Conservation (phyloP, 2,797 vertebrate species). For the Botia almorhae region DNA sequence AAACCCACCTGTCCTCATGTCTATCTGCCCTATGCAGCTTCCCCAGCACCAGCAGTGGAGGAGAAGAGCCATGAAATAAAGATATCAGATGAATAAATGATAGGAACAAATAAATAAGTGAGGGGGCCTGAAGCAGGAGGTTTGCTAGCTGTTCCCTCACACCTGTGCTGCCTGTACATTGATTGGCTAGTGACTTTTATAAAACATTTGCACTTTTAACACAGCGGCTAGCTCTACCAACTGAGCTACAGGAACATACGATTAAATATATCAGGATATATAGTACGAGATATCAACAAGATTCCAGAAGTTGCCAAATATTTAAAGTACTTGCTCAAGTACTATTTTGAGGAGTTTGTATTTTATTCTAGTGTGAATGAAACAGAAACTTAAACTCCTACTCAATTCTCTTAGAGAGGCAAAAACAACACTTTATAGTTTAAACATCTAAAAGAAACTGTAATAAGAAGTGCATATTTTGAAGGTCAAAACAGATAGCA, state of each 20-base stretch:
- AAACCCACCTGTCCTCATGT: background rate
- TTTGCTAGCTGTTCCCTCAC: constrained; percentile 57
- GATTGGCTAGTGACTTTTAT: constrained; percentile 59
- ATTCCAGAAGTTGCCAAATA: too few species aligned
- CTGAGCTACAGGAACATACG: background rate
- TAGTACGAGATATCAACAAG: too few species aligned
- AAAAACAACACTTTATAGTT: too few species aligned
- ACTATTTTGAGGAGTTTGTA: too few species aligned
- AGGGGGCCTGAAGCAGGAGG: constrained; percentile 47
- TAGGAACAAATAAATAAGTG: constrained; percentile 57
- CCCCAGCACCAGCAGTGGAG: background rate
- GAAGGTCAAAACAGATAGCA: too few species aligned
- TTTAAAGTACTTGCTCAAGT: too few species aligned
- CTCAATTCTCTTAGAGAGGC: too few species aligned
- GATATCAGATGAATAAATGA: constrained; percentile 56
- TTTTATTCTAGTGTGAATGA: too few species aligned
- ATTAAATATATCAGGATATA: background rate
- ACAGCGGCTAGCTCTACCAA: too few species aligned
- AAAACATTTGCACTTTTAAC: background rate
- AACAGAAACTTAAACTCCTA: too few species aligned
- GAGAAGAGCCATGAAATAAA: constrained; percentile 19
- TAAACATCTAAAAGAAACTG: too few species aligned
- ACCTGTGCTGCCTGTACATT: constrained; percentile 54
- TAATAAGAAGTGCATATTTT: too few species aligned
- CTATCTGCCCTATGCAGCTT: background rate